phyloP scores from a whole-genome alignment of 2,888 invertebrate genomes.

The Cerastis leucographa region DNA sequence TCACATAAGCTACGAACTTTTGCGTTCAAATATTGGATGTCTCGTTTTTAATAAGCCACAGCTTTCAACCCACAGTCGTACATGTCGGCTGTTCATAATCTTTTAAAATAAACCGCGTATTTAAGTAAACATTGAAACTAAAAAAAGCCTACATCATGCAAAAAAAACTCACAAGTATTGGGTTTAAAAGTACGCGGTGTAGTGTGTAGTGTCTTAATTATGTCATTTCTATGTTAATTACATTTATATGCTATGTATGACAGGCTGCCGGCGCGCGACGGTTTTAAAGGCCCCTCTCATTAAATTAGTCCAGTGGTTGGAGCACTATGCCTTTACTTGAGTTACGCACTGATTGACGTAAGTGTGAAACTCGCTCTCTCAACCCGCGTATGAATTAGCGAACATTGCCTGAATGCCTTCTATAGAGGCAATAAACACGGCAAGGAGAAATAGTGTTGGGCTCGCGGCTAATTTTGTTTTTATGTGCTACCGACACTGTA shows the following conservation, averaged over 20 bases:
- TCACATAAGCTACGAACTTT: conserved; percentile 30
- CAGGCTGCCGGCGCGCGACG: conserved; percentile 65
- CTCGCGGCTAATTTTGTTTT: conserved; percentile 77
- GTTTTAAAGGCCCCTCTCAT: conserved; percentile 85
- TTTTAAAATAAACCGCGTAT: conserved; percentile 38
- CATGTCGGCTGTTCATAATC: background rate
- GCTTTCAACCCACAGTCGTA: background rate
- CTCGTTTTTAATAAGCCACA: conserved; percentile 18
- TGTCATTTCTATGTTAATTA: conserved; percentile 74
- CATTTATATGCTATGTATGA: conserved; percentile 71
- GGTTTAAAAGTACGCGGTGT: conserved; percentile 63
- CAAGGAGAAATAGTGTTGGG: conserved; percentile 71
- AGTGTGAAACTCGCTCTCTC: conserved; percentile 88
- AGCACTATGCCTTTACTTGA: conserved; percentile 84
- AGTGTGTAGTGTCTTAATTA: conserved; percentile 74
- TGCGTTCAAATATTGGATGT: conserved; percentile 41
- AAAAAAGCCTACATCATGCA: conserved; percentile 21
- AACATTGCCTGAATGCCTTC: conserved; percentile 85
- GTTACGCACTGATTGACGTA: conserved; percentile 85
- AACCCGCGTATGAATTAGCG: conserved; percentile 74
- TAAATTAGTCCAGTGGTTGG: conserved; percentile 89
- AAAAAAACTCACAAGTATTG: conserved; percentile 57
- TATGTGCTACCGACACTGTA: conserved; percentile 21
- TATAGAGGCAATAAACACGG: conserved; percentile 84
- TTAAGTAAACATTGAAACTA: conserved; percentile 27